Conservation (phyloP, 2,888 invertebrate species). For the Odontocerum albicorne region DNA sequence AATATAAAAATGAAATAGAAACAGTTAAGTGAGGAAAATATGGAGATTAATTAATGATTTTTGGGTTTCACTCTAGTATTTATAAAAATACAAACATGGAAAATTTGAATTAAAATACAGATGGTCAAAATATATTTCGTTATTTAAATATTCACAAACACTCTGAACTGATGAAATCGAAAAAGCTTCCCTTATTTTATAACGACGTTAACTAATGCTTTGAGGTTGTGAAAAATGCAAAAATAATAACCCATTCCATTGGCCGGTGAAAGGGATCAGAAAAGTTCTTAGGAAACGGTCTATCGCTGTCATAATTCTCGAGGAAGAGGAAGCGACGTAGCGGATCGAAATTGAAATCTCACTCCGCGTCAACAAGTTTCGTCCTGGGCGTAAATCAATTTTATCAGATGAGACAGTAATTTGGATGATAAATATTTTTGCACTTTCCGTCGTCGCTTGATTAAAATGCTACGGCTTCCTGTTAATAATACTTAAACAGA, state of each 20-base stretch:
- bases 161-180: no score
- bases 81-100: no score
- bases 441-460: conserved; percentile 11
- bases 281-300: conserved; percentile 7
- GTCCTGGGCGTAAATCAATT: conserved; percentile 17
- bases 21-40: no score
- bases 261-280: not conserved
- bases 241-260: conserved; percentile 18
- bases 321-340: conserved; percentile 15
- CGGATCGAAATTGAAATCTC: conserved; percentile 34
- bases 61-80: no score
- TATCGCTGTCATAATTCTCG: conserved; percentile 20
- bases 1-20: no score
- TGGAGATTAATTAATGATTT: no score
- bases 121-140: no score
- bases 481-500: no score
- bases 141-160: no score
- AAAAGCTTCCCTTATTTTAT: not conserved
- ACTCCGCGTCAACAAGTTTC: conserved; percentile 30
- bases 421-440: conserved; percentile 20
- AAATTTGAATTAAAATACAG: no score
- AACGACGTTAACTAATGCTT: conserved; percentile 18
- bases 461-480: conserved; percentile 14
- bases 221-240: conserved; percentile 5
- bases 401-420: conserved; percentile 22